Evolutionary conservation across 2,113 vertebrate species (phyloP), one percentile per base, ranked within the genome.

Genomic region (Bettongia penicillata): DNA sequence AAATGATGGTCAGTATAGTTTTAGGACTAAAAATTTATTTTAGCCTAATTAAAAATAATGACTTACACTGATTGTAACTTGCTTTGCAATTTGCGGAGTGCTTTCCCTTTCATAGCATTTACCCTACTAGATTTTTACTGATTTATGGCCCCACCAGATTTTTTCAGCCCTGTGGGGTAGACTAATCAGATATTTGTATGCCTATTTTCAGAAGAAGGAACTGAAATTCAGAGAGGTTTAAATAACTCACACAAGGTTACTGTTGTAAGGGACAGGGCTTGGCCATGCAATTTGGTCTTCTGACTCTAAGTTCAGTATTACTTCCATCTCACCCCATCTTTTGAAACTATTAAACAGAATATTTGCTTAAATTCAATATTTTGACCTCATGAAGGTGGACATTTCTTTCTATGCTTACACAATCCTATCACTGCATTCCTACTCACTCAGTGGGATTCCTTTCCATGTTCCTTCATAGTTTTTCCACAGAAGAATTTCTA

Each of bases 21-120:
- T 96, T 93, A 94, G 22, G 90, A 89, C 12, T 51, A 47, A 31
- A 0, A 96, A 93, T 97, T 95, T 97, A 47, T 61, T 93, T 12
- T 26, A 93, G 26, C 8, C 47, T 91, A 94, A 93, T 95, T 94
- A 61, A 91, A 95, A 91, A 48, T 61, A 14, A 53, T 92, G 91
- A 77, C 9, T 84, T 84, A 43, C 37, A 84, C 16, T 84, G 68
- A 84, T 84, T 22, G n/a, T 84, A 84, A 5, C 5, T 84, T 84
- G 68, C 16, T 84, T 84, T 55, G 37, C 16, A 84, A 84, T 43
- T n/a, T 68, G n/a, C 31, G n/a, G 31, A 3, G 57, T 31, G 61
- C 37, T 19, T 68, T 5, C 61, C 37, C 37, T 16, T 84, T 84
- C n/a, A 84, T 22, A 84, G 16, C 68, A n/a, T 77, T 77, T 16